Conservation (phyloP, 2,888 invertebrate genomes). For the Xestoiulus laeticollis region DNA sequence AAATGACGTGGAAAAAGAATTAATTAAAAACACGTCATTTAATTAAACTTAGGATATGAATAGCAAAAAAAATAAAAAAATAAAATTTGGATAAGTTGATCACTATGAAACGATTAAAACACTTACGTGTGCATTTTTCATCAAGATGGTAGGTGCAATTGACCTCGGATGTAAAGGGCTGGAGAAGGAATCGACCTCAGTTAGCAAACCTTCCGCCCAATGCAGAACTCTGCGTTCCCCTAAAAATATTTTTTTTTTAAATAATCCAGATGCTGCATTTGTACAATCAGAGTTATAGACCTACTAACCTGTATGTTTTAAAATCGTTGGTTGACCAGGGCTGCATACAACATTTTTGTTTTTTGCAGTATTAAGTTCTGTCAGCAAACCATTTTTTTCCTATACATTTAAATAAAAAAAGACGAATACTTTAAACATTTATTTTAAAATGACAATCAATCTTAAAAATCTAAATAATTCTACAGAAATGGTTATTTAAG, state of each 20-base stretch:
- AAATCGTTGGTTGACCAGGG: background rate
- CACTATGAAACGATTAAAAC: too few species aligned
- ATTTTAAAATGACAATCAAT: background rate
- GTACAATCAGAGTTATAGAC: background rate
- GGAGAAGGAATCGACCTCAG: background rate
- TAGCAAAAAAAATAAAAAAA: too few species aligned
- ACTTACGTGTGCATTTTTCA: background rate
- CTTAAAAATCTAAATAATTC: too few species aligned
- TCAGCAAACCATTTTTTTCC: background rate
- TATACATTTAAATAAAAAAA: background rate
- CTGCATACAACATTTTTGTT: background rate
- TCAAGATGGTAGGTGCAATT: background rate
- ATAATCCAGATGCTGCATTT: background rate
- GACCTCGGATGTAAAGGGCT: background rate
- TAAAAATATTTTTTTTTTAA: too few species aligned
- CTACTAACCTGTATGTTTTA: background rate
- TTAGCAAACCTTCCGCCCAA: background rate
- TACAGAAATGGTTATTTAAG: too few species aligned
- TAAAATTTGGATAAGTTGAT: too few species aligned
- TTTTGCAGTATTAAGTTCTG: background rate
- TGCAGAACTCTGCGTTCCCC: constrained; percentile 4
- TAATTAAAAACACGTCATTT: too few species aligned
- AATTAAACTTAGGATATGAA: too few species aligned
- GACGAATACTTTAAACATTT: background rate
- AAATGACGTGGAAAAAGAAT: too few species aligned